Conservation (phyloP, 2,797 vertebrate genomes). For the Enoplosus armatus region DNA sequence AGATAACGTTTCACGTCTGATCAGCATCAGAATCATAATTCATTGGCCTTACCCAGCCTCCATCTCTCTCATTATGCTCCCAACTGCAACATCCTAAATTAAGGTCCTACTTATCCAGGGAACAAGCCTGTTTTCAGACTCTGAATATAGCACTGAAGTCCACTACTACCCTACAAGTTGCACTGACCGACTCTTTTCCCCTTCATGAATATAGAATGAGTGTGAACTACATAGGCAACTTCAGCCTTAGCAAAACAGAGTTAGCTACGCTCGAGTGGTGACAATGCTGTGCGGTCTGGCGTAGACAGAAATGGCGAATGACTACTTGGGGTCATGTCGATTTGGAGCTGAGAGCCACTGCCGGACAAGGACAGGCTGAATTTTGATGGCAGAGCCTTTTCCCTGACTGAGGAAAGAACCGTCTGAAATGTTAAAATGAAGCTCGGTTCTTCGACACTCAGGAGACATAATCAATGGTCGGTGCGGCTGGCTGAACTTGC, state of each 20-base stretch:
- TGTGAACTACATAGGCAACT: constrained; percentile 40
- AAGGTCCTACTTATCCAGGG: not conserved
- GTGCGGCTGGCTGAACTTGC: constrained; percentile 56
- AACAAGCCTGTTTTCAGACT: constrained; percentile 37
- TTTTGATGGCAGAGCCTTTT: constrained; percentile 28
- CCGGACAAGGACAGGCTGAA: not conserved
- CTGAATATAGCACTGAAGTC: constrained; percentile 22
- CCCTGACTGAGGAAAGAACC: constrained; percentile 18
- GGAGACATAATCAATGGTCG: constrained; percentile 61
- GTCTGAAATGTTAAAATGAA: constrained; percentile 57
- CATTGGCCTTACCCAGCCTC: constrained; percentile 29
- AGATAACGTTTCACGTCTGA: constrained; percentile 73
- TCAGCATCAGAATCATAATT: constrained; percentile 68
- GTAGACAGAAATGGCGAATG: constrained; percentile 36
- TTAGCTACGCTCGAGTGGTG: constrained; percentile 2
- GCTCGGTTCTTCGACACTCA: constrained; percentile 29
- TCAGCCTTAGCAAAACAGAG: constrained; percentile 43
- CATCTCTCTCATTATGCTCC: constrained; percentile 28
- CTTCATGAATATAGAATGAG: constrained; percentile 73
- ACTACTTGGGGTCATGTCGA: constrained; percentile 5
- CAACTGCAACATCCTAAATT: constrained; percentile 26
- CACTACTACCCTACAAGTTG: constrained; percentile 25
- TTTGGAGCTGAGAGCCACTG: constrained; percentile 6
- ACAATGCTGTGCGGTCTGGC: constrained; percentile 9
- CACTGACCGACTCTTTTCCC: constrained; percentile 25